Evolutionary conservation across 2,113 vertebrate species (phyloP).

Genomic region (Chunga burmeisteri): DNA sequence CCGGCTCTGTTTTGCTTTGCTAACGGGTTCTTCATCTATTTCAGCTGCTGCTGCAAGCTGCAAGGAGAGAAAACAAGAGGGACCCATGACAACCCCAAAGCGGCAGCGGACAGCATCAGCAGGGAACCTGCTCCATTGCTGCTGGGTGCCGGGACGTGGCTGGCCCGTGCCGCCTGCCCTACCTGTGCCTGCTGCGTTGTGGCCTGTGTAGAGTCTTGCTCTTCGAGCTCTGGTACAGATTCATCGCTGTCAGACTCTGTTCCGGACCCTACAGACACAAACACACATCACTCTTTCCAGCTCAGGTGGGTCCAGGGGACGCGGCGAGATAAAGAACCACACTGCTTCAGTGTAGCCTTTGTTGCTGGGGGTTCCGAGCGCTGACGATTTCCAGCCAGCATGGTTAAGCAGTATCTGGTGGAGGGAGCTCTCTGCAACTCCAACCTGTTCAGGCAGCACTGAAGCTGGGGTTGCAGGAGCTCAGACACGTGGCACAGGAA

Average conservation of each 20-base stretch:
- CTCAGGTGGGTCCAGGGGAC: neutral
- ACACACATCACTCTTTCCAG: neutral
- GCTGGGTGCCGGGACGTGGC: accelerated
- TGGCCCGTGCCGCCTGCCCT: accelerated
- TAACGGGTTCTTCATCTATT: constrained; percentile 97
- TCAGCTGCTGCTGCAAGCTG: constrained; percentile 97
- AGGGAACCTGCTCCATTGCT: accelerated
- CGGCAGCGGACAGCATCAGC: accelerated
- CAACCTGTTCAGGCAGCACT: neutral
- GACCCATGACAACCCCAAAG: neutral
- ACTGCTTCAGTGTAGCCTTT: accelerated
- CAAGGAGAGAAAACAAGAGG: neutral
- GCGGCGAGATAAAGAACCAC: neutral
- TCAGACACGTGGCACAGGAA: accelerated
- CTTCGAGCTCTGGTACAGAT: constrained; percentile 96
- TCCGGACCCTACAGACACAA: constrained; percentile 86
- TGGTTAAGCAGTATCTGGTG: neutral
- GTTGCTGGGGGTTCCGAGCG: neutral
- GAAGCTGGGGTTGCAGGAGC: neutral
- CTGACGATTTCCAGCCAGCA: neutral
- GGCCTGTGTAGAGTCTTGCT: constrained; percentile 94
- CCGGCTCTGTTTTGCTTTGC: constrained; percentile 99
- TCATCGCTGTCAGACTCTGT: constrained; percentile 99
- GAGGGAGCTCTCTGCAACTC: neutral
- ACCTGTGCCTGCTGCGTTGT: constrained; percentile 98